Evolutionary conservation across 2,113 vertebrate species (phyloP).

Genomic region (Leiothrix lutea): DNA sequence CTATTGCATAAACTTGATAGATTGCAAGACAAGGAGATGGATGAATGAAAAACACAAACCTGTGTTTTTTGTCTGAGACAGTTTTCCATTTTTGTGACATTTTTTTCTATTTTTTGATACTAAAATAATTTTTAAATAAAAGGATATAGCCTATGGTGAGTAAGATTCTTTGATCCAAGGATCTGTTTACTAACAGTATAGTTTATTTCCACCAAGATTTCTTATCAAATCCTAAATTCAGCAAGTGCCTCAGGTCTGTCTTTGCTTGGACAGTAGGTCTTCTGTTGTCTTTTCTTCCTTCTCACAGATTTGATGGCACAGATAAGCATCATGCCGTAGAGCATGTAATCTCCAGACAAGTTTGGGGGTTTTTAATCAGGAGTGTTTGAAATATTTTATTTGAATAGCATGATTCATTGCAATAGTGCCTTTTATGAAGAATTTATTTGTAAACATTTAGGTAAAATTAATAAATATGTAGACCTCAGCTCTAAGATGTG

Average conservation of each 20-base stretch:
- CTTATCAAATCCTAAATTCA: not conserved
- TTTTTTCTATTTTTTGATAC: not conserved
- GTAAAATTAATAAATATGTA: not conserved
- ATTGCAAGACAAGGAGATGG: not conserved
- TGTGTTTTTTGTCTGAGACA: not conserved
- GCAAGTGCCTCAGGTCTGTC: fast-evolving
- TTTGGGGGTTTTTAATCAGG: not conserved
- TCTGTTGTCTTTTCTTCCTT: not conserved
- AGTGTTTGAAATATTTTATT: not conserved
- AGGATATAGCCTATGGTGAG: not conserved
- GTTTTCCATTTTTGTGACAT: not conserved
- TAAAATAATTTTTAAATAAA: not conserved
- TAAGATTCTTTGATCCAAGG: not conserved
- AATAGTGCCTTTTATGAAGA: not conserved
- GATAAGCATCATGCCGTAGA: not conserved
- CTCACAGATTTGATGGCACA: not conserved
- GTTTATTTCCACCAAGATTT: not conserved
- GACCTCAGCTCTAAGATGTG: not conserved
- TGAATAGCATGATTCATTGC: not conserved
- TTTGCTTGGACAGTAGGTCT: not conserved
- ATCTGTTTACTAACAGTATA: not conserved
- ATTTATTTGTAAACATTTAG: not conserved
- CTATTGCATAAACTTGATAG: not conserved
- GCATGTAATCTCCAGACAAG: not conserved
- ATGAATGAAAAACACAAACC: not conserved